Evolutionary conservation across 2,113 vertebrate species (phyloP), one percentile per base, ranked within the genome.

Genomic region (Reinhardtius hippoglossoides): DNA sequence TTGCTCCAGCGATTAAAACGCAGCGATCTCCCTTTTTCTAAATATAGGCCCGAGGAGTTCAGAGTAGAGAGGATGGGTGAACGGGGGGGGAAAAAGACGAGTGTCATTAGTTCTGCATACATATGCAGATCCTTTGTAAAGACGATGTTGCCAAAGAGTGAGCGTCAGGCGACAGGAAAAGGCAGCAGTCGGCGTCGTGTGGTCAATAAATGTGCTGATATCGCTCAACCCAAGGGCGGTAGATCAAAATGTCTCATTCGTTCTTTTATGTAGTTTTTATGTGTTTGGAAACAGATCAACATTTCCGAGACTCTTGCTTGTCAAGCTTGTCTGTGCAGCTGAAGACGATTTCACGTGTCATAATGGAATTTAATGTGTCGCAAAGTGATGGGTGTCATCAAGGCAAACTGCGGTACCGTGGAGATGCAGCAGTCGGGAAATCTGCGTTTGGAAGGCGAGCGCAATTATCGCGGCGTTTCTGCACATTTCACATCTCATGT

Each of bases 21-120:
- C 35, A 46, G 21, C 67, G 48, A 78, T 52, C 50, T 66, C 10
- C 15, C 27, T 70, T 71, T 31, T 73, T 71, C 65, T 70, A 80
- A 83, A 83, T 73, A 65, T 76, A 78, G 81, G 21, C 69, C 68
- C 69, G 57, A 58, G 40, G 27, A 42, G 55, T 68, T 87, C 20
- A 56, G 62, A 78, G 67, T 9, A 46, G 21, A 67, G 20, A 46
- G 42, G 80, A 73, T 66, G 40, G 13, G 40, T 57, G 54, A 63
- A 63, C 0, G 15, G 69, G 50, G 1, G 1, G 58, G 13, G 37
- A 40, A 44, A 40, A 52, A 60, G 48, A 83, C 62, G 58, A 16
- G 62, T 50, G 64, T 78, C 72, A 82, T 91, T 88, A 86, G 78
- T 89, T 85, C 75, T 83, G 73, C 71, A 72, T 75, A 81, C 71